Base-by-base conservation (phyloP, 92 coral and sea anemone species). In the Parazoanthus darwini region DNA sequence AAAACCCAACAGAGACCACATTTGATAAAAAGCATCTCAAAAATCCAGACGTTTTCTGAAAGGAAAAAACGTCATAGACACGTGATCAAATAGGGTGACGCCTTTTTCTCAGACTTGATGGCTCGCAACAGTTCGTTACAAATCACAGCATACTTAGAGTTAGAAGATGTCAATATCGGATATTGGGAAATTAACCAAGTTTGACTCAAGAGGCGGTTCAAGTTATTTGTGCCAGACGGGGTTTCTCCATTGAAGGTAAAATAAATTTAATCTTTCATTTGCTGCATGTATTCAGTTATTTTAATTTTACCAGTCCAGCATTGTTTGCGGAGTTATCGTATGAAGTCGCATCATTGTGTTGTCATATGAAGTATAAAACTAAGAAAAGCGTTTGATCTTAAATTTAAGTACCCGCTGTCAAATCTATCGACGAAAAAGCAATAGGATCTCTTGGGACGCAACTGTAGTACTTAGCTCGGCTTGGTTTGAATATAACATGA, bases 101-200 rank as follows among this genome's bases (percentile, higher is more conserved):
- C 87, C 87, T 79, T 70, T 46, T 82, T 70, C 22, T 37, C 78
- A 43, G 68, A 84, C 87, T 84, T 82, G 16, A 72, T 48, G 87
- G 85, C 73, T 84, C 79, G 78, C 87, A 43, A 7, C 18, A 43
- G 78, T 84, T 84, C 67, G 74, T 72, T 68, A 84, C 87, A 84
- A 80, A 50, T 39, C 7, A 39, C 86, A 65, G 39, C 23, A 6
- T 37, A 23, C 78, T 10, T 5, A 29, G 25, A 70, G 14, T 10
- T 5, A 29, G 25, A 70, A 25, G 63, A 51, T 83, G 63, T 72
- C 87, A 68, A 74, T 25, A 70, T 35, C 6, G 42, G 44, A 84
- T 26, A 16, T 71, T 71, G 67, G 44, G 36, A 84, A 84, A 84
- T 84, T 79, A 74, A 71, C 67, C 44, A 42, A 54, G 63, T 71